Evolutionary conservation across 2,797 vertebrate species (phyloP).

Genomic region (Paguma larvata): DNA sequence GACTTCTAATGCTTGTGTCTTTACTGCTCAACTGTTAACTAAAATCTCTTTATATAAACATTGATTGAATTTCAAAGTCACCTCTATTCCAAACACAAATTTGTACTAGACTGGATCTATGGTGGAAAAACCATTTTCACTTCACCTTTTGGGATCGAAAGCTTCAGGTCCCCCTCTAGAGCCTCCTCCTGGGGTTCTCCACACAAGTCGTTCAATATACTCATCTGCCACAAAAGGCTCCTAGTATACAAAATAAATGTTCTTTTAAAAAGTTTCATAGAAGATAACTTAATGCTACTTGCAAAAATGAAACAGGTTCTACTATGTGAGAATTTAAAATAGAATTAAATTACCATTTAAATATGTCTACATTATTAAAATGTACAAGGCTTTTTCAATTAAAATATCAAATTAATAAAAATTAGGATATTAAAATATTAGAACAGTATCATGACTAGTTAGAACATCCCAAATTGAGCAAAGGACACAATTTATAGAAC

Average conservation of each 20-base stretch:
- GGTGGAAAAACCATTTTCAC: slow-evolving; percentile 48
- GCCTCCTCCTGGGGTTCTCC: slow-evolving; percentile 99
- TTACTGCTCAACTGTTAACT: slow-evolving; percentile 50
- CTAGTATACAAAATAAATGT: slow-evolving; percentile 89
- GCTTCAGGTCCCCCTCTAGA: slow-evolving; percentile 98
- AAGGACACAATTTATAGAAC: slow-evolving; percentile 47
- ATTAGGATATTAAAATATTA: slow-evolving; percentile 2
- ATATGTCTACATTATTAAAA: slow-evolving; percentile 18
- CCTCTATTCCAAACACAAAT: slow-evolving; percentile 42
- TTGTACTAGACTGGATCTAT: neutral
- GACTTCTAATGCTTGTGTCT: slow-evolving; percentile 10
- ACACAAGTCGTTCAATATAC: slow-evolving; percentile 98
- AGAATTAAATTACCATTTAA: slow-evolving; percentile 62
- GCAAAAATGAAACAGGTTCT: slow-evolving; percentile 60
- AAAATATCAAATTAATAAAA: slow-evolving; percentile 52
- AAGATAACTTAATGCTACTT: slow-evolving; percentile 60
- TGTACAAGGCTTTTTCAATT: neutral
- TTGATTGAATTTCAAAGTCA: slow-evolving; percentile 43
- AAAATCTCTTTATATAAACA: slow-evolving; percentile 39
- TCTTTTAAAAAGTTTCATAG: slow-evolving; percentile 76
- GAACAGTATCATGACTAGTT: neutral
- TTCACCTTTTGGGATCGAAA: slow-evolving; percentile 99
- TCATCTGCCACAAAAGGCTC: slow-evolving; percentile 99
- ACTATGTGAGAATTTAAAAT: slow-evolving; percentile 53
- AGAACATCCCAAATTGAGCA: slow-evolving; percentile 34